These are phyloP conservation scores for Meghimatium bilineatum DNA, from an alignment of 2,888 invertebrate species.

Conservation along the genomic window DNA sequence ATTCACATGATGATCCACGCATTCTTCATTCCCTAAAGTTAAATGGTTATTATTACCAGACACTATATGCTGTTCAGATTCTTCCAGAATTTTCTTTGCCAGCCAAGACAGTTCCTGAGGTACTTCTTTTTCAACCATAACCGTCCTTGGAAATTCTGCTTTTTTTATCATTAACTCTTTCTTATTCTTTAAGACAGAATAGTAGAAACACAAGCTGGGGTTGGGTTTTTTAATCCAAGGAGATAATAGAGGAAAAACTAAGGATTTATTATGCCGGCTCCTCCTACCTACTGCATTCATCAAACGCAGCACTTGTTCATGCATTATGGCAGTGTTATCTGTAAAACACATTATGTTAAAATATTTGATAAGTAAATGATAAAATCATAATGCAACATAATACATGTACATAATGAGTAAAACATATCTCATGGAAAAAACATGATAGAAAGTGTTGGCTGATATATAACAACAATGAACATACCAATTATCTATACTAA, in stretches of 20 bases:
- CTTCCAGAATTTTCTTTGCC: constrained; percentile 2
- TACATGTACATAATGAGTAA: too few relatives aligned
- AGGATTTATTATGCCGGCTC: neutral
- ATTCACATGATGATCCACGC: neutral
- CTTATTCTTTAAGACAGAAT: constrained; percentile 6
- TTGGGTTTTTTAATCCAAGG: neutral
- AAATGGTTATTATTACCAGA: neutral
- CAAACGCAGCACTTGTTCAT: constrained; percentile 6
- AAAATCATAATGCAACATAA: too few relatives aligned
- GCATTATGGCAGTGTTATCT: constrained; percentile 2
- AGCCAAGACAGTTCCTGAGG: constrained; percentile 6
- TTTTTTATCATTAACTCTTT: neutral
- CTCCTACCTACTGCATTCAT: neutral
- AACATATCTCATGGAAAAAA: too few relatives aligned
- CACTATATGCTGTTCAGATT: neutral
- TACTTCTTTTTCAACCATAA: neutral
- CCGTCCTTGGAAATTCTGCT: neutral
- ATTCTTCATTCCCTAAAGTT: neutral
- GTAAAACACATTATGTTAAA: neutral
- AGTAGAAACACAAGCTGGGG: neutral
- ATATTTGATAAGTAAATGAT: neutral
- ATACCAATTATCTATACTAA: too few relatives aligned
- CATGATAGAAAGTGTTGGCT: too few relatives aligned
- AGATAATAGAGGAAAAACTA: neutral
- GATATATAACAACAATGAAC: too few relatives aligned